Evolutionary conservation across 2,797 vertebrate genomes (phyloP), one percentile per base, ranked within the genome.

Genomic region (Spheniscus humboldti): DNA sequence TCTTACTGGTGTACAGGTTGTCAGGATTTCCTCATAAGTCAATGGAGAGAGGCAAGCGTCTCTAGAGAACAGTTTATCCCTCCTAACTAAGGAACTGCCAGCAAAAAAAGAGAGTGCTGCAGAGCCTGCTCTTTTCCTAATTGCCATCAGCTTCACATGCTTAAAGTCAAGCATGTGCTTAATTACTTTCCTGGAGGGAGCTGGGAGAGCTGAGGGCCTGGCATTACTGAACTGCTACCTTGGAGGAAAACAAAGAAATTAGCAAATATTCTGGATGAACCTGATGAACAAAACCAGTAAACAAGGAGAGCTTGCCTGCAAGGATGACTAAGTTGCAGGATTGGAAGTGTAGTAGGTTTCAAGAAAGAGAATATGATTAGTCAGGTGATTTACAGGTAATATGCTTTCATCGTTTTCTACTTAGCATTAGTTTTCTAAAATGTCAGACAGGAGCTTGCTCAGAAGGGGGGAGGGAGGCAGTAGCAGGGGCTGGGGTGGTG

Each of bases 371-470:
- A 83, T 77, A 68, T 78, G 89, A 94, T 96, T 96, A 96, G 78
- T 92, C 92, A 92, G 95, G 86, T 92, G 94, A 95, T 94, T 95
- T 94, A 62, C 81, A 94, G 88, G 93, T 92, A 97, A 93, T 90
- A 68, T 8, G 73, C 75, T 93, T 93, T 95, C 92, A 94, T 96
- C 24, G 2, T 89, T 94, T 96, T 77, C 89, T 96, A 93, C 63
- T 97, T 91, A 90, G 84, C 55, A 52, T 83, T 72, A 57, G 90
- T 96, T 94, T 91, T 91, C 72, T 72, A 63, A 69, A 91, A 89
- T 3, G 10, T 27, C 10, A 8, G 69, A 68, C 1, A 5, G 60
- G 50, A 79, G n/a, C 41, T 76, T 77, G 67, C 60, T 92, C n/a
- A n/a, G 35, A 48, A 53, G 28, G 19, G 27, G 86, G 43, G 56